These are phyloP conservation scores for Drosophila murphyi DNA, from an alignment of 1,140 invertebrate genomes.

Conservation along the genomic window DNA sequence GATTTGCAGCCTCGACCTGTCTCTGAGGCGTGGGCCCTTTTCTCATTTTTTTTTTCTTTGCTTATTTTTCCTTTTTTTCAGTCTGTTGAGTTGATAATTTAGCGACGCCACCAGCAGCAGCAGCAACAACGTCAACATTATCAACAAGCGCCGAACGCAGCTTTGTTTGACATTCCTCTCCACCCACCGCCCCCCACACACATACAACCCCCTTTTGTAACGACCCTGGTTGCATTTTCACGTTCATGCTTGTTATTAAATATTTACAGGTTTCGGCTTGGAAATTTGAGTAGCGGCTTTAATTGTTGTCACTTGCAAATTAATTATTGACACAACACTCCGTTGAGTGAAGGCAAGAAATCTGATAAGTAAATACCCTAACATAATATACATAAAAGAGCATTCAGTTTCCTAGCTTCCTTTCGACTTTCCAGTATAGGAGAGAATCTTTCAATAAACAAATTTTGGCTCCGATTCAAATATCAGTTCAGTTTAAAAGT, in stretches of 20 bases:
- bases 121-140: slow-evolving; percentile 34
- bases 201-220: background rate
- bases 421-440: no score
- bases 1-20: slow-evolving; percentile 55
- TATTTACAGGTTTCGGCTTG: slow-evolving; percentile 64
- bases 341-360: slow-evolving; percentile 3
- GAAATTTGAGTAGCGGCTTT: slow-evolving; percentile 74
- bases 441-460: no score
- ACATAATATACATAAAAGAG: background rate
- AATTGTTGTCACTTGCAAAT: slow-evolving; percentile 79
- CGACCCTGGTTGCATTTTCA: slow-evolving; percentile 25
- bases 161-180: slow-evolving; percentile 63
- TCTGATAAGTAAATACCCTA: background rate
- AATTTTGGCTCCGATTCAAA: no score
- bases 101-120: slow-evolving; percentile 46
- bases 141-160: slow-evolving; percentile 60
- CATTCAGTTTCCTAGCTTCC: background rate
- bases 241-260: slow-evolving; percentile 72
- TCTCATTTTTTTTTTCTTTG: slow-evolving; percentile 11
- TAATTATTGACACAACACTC: slow-evolving; percentile 67
- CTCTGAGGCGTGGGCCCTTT: slow-evolving; percentile 39
- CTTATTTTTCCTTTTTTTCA: slow-evolving; percentile 21
- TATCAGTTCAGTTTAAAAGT: no score
- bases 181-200: background rate
- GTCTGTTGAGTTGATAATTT: slow-evolving; percentile 70